These are phyloP conservation scores for Montipora capitata DNA, from an alignment of 92 coral and sea anemone genomes.

Conservation along the genomic window DNA sequence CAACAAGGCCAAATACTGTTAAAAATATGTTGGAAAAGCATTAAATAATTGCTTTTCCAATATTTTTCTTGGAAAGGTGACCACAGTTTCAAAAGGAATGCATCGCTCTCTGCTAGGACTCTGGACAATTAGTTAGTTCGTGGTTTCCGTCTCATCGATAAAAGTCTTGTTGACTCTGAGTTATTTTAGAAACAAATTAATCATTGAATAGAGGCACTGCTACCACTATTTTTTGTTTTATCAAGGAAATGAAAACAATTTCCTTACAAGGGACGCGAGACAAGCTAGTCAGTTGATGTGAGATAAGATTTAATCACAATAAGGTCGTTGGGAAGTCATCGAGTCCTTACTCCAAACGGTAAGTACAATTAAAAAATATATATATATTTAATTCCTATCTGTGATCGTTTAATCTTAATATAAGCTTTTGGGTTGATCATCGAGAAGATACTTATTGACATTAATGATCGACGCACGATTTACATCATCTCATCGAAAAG, in stretches of 20 bases:
- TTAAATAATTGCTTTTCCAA: too few species aligned
- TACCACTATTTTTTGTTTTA: background rate
- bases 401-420: background rate
- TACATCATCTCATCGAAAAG: background rate
- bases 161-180: background rate
- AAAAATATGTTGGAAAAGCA: background rate
- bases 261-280: slow-evolving; percentile 34
- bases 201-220: slow-evolving; percentile 43
- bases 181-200: slow-evolving; percentile 41
- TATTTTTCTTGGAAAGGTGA: too few species aligned
- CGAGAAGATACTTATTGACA: background rate
- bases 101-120: too few species aligned
- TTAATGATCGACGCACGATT: background rate
- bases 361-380: background rate
- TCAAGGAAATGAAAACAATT: slow-evolving; percentile 6
- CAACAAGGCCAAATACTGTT: background rate
- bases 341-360: slow-evolving; percentile 41
- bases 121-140: too few species aligned
- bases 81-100: background rate
- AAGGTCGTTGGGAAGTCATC: slow-evolving; percentile 6
- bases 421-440: background rate
- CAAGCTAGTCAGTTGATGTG: slow-evolving; percentile 21
- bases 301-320: slow-evolving; percentile 61
- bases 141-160: background rate
- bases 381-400: background rate